phyloP scores from a whole-genome alignment of 2,113 vertebrate species.

The Amblyornis subalaris region DNA sequence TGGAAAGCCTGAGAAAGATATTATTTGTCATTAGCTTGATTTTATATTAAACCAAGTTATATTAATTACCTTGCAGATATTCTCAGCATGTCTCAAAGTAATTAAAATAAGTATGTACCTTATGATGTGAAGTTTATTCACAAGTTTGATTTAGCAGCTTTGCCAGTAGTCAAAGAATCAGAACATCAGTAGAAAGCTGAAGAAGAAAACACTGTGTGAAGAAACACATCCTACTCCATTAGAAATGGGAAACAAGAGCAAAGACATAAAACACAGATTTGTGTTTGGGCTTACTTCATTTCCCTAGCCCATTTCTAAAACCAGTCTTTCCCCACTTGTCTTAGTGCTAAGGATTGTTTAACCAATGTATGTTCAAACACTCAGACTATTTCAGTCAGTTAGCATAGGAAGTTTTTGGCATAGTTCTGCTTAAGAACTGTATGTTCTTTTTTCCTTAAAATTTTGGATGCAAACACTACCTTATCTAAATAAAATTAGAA shows the following conservation, averaged over 20 bases:
- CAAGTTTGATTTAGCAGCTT: not conserved
- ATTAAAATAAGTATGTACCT: not conserved
- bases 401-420: not conserved
- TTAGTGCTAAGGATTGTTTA: not conserved
- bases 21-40: not conserved
- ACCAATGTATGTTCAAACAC: not conserved
- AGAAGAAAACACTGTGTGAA: not conserved
- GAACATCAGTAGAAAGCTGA: not conserved
- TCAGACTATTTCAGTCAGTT: not conserved
- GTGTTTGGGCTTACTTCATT: not conserved
- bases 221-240: not conserved
- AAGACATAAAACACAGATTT: not conserved
- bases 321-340: not conserved
- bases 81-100: not conserved
- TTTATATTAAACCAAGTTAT: not conserved
- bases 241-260: not conserved
- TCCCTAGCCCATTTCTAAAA: not conserved
- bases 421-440: not conserved
- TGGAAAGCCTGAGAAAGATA: not conserved
- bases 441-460: not conserved
- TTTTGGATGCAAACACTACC: not conserved
- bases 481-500: not conserved
- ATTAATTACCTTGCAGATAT: not conserved
- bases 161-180: not conserved
- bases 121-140: not conserved